These are phyloP conservation scores for Mirza zaza DNA, from an alignment of 2,113 vertebrate genomes.

Conservation along the genomic window DNA sequence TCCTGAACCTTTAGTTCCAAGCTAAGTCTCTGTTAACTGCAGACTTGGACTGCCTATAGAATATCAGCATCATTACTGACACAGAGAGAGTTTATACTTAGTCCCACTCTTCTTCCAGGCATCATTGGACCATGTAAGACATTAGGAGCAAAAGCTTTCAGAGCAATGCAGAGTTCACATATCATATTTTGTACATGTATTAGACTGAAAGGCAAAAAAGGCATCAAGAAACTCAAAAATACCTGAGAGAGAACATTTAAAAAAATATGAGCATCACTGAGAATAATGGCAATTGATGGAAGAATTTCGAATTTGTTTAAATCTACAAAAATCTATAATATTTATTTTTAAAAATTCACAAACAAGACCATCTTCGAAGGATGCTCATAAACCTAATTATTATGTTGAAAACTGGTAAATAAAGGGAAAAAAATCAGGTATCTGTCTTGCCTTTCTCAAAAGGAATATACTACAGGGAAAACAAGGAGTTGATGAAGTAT, in stretches of 20 bases:
- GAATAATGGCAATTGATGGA: not conserved
- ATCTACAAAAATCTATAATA: not conserved
- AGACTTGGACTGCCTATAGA: not conserved
- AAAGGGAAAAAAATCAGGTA: not conserved
- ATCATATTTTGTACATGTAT: not conserved
- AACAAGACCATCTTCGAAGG: not conserved
- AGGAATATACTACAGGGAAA: not conserved
- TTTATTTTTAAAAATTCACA: slow-evolving; percentile 8
- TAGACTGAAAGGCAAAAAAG: not conserved
- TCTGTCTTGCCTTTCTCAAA: not conserved
- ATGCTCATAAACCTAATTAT: not conserved
- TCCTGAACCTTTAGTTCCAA: not conserved
- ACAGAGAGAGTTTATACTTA: not conserved
- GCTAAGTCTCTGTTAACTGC: not conserved
- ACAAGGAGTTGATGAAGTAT: not conserved
- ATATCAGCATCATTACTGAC: not conserved
- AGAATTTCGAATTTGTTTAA: not conserved
- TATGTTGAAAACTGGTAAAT: not conserved
- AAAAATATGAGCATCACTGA: not conserved
- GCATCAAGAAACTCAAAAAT: not conserved
- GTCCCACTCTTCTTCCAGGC: not conserved
- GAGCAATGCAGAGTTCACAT: not conserved
- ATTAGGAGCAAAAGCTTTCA: not conserved
- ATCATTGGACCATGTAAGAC: not conserved
- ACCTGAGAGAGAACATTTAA: not conserved